Conservation (phyloP, 1,140 invertebrate genomes). For the Drosophila nigromelanica region DNA sequence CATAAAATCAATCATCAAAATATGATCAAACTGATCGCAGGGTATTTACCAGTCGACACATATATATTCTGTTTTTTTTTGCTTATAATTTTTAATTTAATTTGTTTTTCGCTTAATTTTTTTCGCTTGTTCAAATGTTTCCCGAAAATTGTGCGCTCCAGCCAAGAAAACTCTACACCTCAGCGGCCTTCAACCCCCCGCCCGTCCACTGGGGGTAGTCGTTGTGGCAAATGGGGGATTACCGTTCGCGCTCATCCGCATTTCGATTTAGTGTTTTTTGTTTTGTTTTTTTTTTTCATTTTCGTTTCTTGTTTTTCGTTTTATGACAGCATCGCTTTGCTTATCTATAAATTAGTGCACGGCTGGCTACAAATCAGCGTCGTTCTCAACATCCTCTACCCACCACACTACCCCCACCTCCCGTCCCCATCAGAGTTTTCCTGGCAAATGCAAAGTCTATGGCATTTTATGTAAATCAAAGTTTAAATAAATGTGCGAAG, state of each 20-base stretch:
- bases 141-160: background rate
- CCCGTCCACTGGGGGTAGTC: no score
- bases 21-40: no score
- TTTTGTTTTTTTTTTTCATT: background rate
- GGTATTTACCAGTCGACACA: no score
- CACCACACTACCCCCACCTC: background rate
- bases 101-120: no score
- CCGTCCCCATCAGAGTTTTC: background rate
- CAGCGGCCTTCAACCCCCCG: background rate
- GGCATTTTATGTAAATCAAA: constrained; percentile 71
- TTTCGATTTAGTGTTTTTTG: background rate
- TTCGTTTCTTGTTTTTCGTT: background rate
- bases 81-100: no score
- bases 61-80: no score
- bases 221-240: background rate
- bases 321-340: constrained; percentile 27
- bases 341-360: constrained; percentile 64
- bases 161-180: background rate
- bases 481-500: constrained; percentile 62
- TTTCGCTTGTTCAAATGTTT: no score
- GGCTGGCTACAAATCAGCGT: constrained; percentile 47
- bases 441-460: constrained; percentile 50
- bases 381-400: constrained; percentile 14
- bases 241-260: background rate
- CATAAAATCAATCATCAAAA: no score